These are phyloP conservation scores for Medauroidea extradentata DNA, from an alignment of 1,140 invertebrate genomes.

Conservation along the genomic window DNA sequence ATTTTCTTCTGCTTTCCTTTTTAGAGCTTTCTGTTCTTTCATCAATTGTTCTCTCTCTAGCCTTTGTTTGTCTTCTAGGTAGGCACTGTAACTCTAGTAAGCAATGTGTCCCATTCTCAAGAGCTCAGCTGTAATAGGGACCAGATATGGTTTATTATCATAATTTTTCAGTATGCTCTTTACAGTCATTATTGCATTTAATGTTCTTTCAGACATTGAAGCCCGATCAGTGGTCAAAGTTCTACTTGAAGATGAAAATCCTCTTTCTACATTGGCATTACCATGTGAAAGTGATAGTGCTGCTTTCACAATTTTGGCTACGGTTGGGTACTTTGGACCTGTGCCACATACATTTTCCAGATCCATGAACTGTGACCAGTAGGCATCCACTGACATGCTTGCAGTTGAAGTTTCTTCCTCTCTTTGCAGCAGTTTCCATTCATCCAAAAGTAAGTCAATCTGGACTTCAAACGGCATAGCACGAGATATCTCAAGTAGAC, in stretches of 20 bases:
- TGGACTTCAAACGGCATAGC: too few species aligned
- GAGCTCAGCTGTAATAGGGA: background rate
- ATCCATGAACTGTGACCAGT: too few species aligned
- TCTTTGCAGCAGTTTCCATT: too few species aligned
- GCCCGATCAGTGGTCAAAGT: background rate
- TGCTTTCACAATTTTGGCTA: constrained; percentile 9
- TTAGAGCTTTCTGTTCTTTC: too few species aligned
- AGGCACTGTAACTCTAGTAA: background rate
- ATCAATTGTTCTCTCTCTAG: background rate
- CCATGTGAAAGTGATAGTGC: constrained; percentile 8
- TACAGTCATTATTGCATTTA: constrained; percentile 4
- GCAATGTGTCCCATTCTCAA: background rate
- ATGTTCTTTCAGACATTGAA: constrained; percentile 5
- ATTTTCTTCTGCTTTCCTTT: too few species aligned
- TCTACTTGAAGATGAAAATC: constrained; percentile 6
- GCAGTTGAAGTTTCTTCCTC: too few species aligned
- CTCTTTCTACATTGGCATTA: constrained; percentile 8
- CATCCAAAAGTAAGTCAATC: too few species aligned
- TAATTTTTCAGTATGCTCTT: background rate
- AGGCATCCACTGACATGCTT: too few species aligned
- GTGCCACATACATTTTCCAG: too few species aligned
- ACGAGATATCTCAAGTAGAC: too few species aligned
- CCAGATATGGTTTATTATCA: background rate
- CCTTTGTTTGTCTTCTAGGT: background rate
- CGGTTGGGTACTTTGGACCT: constrained; percentile 2